These are phyloP conservation scores for Anneissia japonica DNA, from an alignment of 35 echinoderm and acorn worm genomes.

Conservation along the genomic window DNA sequence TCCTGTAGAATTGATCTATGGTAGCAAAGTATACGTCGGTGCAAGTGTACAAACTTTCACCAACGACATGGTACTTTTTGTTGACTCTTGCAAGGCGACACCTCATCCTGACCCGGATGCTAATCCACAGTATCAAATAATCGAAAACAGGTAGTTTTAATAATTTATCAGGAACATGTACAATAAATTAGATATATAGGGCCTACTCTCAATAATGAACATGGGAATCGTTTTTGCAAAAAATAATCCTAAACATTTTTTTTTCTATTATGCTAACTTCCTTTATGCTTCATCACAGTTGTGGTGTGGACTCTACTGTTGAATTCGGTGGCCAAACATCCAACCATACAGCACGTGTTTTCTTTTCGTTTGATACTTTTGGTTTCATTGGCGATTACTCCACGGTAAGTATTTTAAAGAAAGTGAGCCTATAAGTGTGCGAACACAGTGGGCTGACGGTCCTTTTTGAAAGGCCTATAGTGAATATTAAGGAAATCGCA, in stretches of 20 bases:
- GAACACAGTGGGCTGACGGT: too few species aligned
- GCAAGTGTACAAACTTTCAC: not conserved
- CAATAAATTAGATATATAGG: too few species aligned
- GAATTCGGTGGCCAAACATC: not conserved
- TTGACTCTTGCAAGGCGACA: not conserved
- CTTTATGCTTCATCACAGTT: too few species aligned
- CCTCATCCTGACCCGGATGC: not conserved
- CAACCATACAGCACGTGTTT: not conserved
- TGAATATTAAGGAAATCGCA: too few species aligned
- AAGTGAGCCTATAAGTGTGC: too few species aligned
- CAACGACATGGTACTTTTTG: not conserved
- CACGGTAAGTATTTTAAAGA: not conserved
- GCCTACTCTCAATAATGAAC: too few species aligned
- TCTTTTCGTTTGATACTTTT: not conserved
- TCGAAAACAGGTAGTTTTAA: not conserved
- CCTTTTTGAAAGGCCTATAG: too few species aligned
- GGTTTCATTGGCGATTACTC: not conserved
- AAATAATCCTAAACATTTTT: too few species aligned
- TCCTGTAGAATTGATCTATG: not conserved
- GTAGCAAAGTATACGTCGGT: not conserved
- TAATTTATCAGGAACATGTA: too few species aligned
- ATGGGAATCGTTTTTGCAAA: too few species aligned
- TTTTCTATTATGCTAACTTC: not conserved
- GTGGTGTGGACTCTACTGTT: not conserved
- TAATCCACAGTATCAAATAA: not conserved